phyloP scores from a whole-genome alignment of 2,797 vertebrate genomes.

The Uromys caudimaculatus region DNA sequence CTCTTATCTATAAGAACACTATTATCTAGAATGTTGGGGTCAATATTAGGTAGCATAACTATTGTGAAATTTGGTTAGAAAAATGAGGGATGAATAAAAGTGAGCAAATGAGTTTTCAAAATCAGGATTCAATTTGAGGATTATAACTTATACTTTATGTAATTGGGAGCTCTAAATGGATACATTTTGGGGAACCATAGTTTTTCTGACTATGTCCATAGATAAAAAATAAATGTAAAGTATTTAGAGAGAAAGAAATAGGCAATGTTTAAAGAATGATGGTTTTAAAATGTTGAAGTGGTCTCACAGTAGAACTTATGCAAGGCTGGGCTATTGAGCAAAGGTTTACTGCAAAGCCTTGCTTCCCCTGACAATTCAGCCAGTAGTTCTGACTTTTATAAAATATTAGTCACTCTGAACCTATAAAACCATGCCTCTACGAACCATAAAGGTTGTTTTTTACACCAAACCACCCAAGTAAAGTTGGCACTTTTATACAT shows the following conservation, averaged over 20 bases:
- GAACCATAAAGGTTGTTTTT: slow-evolving; percentile 20
- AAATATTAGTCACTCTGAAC: slow-evolving; percentile 3
- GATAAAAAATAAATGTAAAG: slow-evolving; percentile 34
- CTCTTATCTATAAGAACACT: background rate
- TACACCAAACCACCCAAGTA: slow-evolving; percentile 58
- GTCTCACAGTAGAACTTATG: background rate
- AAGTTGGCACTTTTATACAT: slow-evolving; percentile 27
- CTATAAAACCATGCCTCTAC: slow-evolving; percentile 27
- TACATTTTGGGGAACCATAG: background rate
- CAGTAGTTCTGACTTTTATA: slow-evolving; percentile 13
- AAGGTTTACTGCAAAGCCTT: slow-evolving; percentile 41
- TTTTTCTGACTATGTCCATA: slow-evolving; percentile 22
- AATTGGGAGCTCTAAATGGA: slow-evolving; percentile 19
- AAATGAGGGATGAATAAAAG: background rate
- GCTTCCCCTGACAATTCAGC: slow-evolving; percentile 30
- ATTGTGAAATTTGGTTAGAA: slow-evolving; percentile 20
- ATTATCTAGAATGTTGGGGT: background rate
- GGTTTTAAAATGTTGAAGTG: background rate
- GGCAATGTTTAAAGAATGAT: slow-evolving; percentile 11
- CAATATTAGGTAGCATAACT: background rate
- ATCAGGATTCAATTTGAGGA: background rate
- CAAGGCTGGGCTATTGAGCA: slow-evolving; percentile 4
- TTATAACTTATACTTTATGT: slow-evolving; percentile 25
- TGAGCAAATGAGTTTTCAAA: background rate
- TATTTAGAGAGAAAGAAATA: slow-evolving; percentile 8